phyloP scores from a whole-genome alignment of 2,113 vertebrate species.

The Clupea harengus region DNA sequence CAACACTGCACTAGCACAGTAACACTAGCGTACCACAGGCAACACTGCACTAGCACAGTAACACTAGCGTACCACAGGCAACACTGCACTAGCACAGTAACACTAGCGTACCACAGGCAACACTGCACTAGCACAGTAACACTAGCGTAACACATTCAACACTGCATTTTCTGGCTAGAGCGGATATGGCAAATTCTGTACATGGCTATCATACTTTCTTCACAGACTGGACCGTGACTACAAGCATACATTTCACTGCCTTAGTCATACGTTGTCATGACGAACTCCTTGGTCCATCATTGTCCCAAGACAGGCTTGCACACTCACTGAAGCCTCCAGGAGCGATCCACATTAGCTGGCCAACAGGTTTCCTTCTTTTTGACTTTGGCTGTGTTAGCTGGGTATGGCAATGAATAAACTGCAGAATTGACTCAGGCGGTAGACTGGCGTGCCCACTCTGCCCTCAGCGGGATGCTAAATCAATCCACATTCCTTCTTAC shows the following conservation, averaged over 20 bases:
- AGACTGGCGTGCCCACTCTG: not conserved
- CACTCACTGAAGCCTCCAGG: not conserved
- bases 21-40: no score
- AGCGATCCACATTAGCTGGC: not conserved
- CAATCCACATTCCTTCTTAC: not conserved
- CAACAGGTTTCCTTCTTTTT: not conserved
- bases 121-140: no score
- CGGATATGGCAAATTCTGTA: not conserved
- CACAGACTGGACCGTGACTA: no score
- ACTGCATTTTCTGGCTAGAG: not conserved
- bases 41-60: no score
- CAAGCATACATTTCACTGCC: not conserved
- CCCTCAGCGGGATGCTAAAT: not conserved
- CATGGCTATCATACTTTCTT: no score
- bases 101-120: not conserved
- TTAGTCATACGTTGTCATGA: no score
- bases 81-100: no score
- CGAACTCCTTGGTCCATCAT: not conserved
- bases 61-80: no score
- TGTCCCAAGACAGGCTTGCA: not conserved
- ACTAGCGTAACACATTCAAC: no score
- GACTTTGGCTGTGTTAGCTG: not conserved
- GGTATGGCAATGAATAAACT: not conserved
- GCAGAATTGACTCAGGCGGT: not conserved
- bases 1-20: no score